These are phyloP conservation scores for Athalia rosae DNA, from an alignment of 2,888 invertebrate species.

Conservation along the genomic window DNA sequence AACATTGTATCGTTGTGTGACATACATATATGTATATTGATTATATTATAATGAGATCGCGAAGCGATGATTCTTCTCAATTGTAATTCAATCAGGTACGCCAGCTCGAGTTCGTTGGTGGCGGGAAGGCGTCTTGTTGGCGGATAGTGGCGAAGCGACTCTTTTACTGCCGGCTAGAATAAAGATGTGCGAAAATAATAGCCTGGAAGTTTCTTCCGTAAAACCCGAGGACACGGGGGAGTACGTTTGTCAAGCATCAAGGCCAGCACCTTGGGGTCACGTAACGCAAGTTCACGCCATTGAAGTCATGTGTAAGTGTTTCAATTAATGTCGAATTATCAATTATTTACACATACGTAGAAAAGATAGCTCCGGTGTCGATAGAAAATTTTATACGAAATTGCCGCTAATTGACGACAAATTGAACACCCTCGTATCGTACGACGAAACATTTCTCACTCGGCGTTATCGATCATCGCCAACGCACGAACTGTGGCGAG, in stretches of 20 bases:
- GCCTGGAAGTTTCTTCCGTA: conserved; percentile 79
- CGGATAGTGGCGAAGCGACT: conserved; percentile 77
- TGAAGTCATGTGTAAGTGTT: conserved; percentile 84
- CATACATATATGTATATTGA: no score
- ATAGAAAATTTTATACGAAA: no score
- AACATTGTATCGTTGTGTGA: no score
- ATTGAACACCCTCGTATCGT: no score
- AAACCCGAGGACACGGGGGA: conserved; percentile 79
- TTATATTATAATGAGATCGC: no score
- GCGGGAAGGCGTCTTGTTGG: conserved; percentile 74
- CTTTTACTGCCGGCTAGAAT: conserved; percentile 77
- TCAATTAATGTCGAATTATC: neutral
- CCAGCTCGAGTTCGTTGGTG: conserved; percentile 67
- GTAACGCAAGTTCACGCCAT: conserved; percentile 85
- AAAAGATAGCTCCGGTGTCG: no score
- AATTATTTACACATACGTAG: no score
- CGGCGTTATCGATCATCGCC: no score
- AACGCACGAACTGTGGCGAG: no score
- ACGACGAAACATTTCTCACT: no score
- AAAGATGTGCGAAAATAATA: conserved; percentile 82
- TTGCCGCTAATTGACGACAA: no score
- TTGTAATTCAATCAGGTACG: conserved; percentile 50
- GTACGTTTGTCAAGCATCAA: conserved; percentile 81
- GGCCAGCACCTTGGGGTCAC: conserved; percentile 81
- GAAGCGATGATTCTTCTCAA: neutral